A percentile compares a stretch with the other conserved stretches of the same genome.
phyloP scores from a whole-genome alignment of 2,888 invertebrate species.

The Cataglyphis livida region DNA sequence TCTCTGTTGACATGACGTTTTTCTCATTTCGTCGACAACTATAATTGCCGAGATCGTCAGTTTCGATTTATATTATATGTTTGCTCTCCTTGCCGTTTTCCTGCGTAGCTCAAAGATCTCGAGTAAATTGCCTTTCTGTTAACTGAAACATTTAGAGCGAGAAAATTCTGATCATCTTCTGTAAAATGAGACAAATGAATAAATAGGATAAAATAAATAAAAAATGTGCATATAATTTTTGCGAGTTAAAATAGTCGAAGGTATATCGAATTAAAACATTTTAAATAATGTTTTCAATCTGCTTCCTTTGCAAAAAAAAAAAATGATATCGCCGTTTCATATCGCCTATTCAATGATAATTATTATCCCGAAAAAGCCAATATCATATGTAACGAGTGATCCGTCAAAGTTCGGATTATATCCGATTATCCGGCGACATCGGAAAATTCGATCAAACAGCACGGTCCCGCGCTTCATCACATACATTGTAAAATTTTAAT shows the following conservation, averaged over 20 bases:
- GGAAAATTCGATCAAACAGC: slow-evolving; percentile 69
- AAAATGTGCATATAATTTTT: slow-evolving; percentile 2
- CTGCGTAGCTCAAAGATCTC: slow-evolving; percentile 62
- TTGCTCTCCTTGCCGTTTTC: slow-evolving; percentile 55
- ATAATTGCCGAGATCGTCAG: slow-evolving; percentile 58
- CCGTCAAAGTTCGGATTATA: slow-evolving; percentile 64
- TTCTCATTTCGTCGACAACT: slow-evolving; percentile 36
- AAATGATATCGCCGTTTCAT: neutral
- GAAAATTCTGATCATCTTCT: slow-evolving; percentile 68
- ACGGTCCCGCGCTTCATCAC: slow-evolving; percentile 25
- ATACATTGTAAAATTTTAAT: slow-evolving; percentile 67
- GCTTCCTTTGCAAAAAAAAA: neutral
- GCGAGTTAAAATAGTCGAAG: neutral
- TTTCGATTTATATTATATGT: slow-evolving; percentile 60
- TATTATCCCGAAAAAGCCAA: slow-evolving; percentile 59
- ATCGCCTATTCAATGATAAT: slow-evolving; percentile 53
- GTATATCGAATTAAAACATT: neutral
- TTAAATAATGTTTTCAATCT: neutral
- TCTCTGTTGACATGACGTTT: slow-evolving; percentile 46
- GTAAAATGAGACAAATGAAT: slow-evolving; percentile 11
- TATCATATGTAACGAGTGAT: slow-evolving; percentile 48
- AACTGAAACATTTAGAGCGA: slow-evolving; percentile 73
- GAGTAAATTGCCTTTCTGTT: slow-evolving; percentile 71
- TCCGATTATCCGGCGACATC: slow-evolving; percentile 66
- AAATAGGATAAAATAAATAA: slow-evolving; percentile 24